Base-by-base conservation (phyloP, 2,113 vertebrate species). In the Platichthys flesus region DNA sequence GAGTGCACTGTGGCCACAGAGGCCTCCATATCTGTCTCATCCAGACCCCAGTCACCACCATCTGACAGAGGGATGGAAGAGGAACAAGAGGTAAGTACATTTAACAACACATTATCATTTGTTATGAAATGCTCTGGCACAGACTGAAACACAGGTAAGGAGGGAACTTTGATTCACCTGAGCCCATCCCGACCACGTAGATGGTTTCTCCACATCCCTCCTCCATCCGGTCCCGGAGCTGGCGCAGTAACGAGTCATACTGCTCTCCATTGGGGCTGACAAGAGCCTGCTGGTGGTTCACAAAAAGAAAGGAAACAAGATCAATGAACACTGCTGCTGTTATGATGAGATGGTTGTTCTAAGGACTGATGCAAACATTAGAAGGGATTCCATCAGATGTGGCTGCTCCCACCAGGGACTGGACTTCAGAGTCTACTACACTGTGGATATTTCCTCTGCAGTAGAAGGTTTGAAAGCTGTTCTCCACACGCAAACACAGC, bases 171-270 rank as follows among this genome's bases (percentile, higher is more conserved):
- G 45, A 10, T 49, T 49, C 47, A 99, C 98, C 98, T 93, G 97
- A 99, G 85, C 98, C 98, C 94, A 98, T 97, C 52, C 98, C 98
- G 82, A 99, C 95, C 88, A 99, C 97, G 83, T 99, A 99, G 91
- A 99, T 99, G 84, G 97, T 99, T 93, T 99, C 98, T 71, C 98
- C 98, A 66, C 97, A 97, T 28, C 98, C 98, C 89, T 99, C 98
- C 24, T 98, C 97, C 94, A 99, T 98, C 64, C 98, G 94, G 86
- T 98, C 97, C 71, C 96, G 96, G 82, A 99, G 96, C 92, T 99
- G 98, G 65, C 91, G 95, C 24, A 99, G 96, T 82, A 99, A 94
- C n/a, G 95, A 97, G 92, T 99, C 98, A 82, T 98, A 99, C 88
- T 99, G 98, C 91, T 98, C 98, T 79, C 97, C 96, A 31, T 95